Base-by-base conservation (phyloP, 2,113 vertebrate species). In the Microcebus ravelobensis region DNA sequence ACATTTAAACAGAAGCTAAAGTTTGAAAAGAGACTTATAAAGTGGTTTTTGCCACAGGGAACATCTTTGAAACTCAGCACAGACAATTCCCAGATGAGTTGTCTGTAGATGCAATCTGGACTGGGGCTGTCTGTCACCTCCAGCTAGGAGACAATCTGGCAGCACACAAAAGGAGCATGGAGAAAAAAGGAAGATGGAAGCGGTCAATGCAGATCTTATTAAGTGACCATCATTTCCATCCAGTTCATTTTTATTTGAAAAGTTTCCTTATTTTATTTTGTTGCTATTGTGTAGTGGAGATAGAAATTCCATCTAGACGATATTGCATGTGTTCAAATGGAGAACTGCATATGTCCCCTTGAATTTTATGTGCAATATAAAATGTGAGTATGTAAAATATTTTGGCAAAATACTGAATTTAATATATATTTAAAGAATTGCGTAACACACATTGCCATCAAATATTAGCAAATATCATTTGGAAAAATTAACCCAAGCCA, bases 41-140 rank as follows among this genome's bases (percentile, higher is more conserved):
- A 97, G 94, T 96, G 36, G 15, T 50, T 96, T 96, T 96, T 95
- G 95, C 95, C 94, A 97, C 55, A 89, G 94, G 97, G 96, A 97
- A 95, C 61, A 96, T 96, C 97, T 97, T 97, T 96, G 88, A 96
- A 97, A 96, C 88, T 97, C 29, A 63, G 0, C 79, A 86, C 88
- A 97, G 87, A 96, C 85, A 96, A 96, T 97, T 96, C 96, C 94
- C 97, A 95, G 94, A 96, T 94, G 96, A 94, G 91, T 94, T 96
- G 91, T 97, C 91, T 96, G 77, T 79, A 90, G 95, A 96, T 68
- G 73, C 85, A 97, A 42, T 96, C 97, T 95, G 97, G 91, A 95
- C 84, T 6, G 2, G 48, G 65, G 85, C 93, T 95, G 93, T 96
- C 96, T 97, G 96, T 95, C 96, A 95, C 97, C 94, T 96, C 71